These are phyloP conservation scores for Prionace glauca DNA, from an alignment of 2,797 vertebrate species.

Conservation along the genomic window DNA sequence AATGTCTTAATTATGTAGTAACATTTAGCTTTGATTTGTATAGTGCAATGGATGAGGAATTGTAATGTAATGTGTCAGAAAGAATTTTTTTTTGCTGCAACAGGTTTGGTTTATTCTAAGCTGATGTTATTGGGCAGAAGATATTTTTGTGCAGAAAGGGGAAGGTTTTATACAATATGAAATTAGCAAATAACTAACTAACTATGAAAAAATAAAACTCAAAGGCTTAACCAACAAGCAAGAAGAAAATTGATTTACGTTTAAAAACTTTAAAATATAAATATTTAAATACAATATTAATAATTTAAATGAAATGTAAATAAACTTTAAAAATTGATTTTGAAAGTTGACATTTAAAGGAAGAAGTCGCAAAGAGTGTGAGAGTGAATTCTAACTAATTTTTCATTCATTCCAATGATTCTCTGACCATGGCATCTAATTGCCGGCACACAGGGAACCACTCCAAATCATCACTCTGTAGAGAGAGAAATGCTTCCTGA, in stretches of 20 bases:
- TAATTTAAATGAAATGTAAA: too few species aligned
- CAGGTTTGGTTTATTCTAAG: background rate
- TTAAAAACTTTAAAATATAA: too few species aligned
- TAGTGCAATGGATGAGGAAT: background rate
- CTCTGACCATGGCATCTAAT: too few species aligned
- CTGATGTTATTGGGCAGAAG: background rate
- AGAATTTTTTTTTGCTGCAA: background rate
- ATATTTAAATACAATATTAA: too few species aligned
- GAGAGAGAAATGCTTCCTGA: too few species aligned
- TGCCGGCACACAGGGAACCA: too few species aligned
- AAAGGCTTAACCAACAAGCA: background rate
- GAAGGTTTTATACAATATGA: background rate
- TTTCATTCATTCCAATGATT: too few species aligned
- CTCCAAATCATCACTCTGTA: too few species aligned
- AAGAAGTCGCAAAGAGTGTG: background rate
- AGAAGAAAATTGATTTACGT: background rate
- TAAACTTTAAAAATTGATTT: too few species aligned
- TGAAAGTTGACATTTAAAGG: background rate
- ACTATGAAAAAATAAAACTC: background rate
- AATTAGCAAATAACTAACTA: background rate
- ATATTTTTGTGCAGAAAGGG: background rate
- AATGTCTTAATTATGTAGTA: background rate
- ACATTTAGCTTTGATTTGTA: background rate
- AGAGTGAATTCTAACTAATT: too few species aligned
- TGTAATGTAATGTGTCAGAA: background rate